Evolutionary conservation across 2,888 invertebrate species (phyloP), one percentile per base, ranked within the genome.

Genomic region (Drosophila suboccidentalis): DNA sequence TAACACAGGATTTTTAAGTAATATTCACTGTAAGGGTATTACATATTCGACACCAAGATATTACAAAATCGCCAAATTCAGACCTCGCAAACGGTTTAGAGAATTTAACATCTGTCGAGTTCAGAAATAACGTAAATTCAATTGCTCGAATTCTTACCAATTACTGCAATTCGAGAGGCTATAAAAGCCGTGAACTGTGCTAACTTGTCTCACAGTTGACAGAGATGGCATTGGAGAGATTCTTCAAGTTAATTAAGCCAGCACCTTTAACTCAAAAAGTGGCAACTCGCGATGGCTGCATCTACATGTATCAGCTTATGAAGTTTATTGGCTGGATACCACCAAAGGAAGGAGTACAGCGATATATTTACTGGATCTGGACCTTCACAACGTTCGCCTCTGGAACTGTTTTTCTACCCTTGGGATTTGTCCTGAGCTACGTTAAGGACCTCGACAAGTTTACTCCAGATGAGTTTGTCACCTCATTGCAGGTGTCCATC

Each of bases 311-410:
- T 38, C n/a, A n/a, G 4, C n/a, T 38, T n/a, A 38, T 38, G 38
- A 38, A 38, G 38, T 38, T n/a, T n/a, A n/a, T 38, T n/a, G 38
- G 38, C n/a, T 38, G 38, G 38, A 38, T 38, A n/a, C 38, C 38
- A n/a, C 38, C 38, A 38, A 38, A 38, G n/a, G n/a, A 38, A 38
- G 38, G 38, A 38, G 2, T n/a, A 13, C n/a, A n/a, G n/a, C 38
- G n/a, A 2, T 38, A 38, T 38, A 6, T 38, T n/a, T 38, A 38
- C n/a, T 38, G 8, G 2, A 38, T 38, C 5, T 38, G 38, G 38
- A 38, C n/a, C 6, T 38, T 38, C n/a, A 38, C n/a, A 38, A 6
- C 38, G 38, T n/a, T 38, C n/a, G 38, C n/a, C 0, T n/a, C 5
- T 38, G 38, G 38, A 8, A n/a, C 8, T 38, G 2, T 38, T 38